phyloP scores from a whole-genome alignment of 2,888 invertebrate species.

The Leptarthrus brevirostris region DNA sequence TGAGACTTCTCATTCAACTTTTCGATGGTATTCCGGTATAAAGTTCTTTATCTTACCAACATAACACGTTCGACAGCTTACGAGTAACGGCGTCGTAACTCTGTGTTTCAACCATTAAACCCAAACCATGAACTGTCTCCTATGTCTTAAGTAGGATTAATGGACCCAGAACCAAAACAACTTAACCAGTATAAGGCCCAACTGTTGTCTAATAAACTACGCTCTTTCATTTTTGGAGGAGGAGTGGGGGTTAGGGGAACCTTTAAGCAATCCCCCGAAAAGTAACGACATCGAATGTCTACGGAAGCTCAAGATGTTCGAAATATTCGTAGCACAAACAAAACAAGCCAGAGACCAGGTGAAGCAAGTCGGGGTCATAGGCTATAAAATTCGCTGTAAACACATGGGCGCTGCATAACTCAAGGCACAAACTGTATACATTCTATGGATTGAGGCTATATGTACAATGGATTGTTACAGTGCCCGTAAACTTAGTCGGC shows the following conservation, averaged over 20 bases:
- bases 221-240: conserved; percentile 2
- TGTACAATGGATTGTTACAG: background rate
- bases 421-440: background rate
- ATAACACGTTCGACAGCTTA: conserved; percentile 38
- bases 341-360: background rate
- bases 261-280: conserved; percentile 8
- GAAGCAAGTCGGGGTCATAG: background rate
- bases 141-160: conserved; percentile 49
- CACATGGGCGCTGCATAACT: conserved; percentile 20
- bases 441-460: background rate
- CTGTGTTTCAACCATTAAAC: conserved; percentile 37
- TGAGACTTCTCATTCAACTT: conserved; percentile 7
- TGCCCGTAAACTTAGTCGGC: conserved; percentile 3
- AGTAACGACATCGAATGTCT: background rate
- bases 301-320: background rate
- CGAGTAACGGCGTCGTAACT: conserved; percentile 26
- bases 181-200: background rate
- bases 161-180: conserved; percentile 6
- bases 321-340: too few relatives aligned
- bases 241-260: too few relatives aligned
- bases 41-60: conserved; percentile 16
- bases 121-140: conserved; percentile 38
- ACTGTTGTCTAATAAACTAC: conserved; percentile 34
- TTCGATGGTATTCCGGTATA: background rate
- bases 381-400: conserved; percentile 14